Evolutionary conservation across 2,113 vertebrate genomes (phyloP).

Genomic region (Aptenodytes patagonicus): DNA sequence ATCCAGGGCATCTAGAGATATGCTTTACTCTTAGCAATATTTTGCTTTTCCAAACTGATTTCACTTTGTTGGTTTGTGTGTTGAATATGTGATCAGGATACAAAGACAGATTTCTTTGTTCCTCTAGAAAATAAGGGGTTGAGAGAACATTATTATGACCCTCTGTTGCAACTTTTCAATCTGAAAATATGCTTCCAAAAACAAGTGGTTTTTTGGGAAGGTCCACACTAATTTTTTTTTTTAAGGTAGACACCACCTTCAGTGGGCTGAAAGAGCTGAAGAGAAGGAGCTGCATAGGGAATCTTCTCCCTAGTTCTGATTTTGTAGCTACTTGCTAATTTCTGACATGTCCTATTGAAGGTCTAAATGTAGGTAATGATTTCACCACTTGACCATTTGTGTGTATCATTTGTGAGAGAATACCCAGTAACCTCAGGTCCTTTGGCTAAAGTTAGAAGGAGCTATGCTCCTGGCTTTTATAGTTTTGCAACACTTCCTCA

Average conservation of each 20-base stretch:
- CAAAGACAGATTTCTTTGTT: background rate
- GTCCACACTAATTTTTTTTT: rapidly evolving
- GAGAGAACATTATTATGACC: background rate
- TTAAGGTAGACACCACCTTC: background rate
- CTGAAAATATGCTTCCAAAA: background rate
- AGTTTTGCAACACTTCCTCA: background rate
- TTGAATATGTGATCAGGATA: background rate
- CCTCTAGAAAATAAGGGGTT: background rate
- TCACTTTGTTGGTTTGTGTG: background rate
- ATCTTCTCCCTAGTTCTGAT: background rate
- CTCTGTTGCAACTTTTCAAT: background rate
- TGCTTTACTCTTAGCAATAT: background rate
- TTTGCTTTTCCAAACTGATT: background rate
- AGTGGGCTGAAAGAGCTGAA: background rate
- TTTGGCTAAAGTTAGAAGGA: background rate
- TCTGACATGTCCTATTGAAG: background rate
- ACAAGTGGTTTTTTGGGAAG: background rate
- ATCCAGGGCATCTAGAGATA: background rate
- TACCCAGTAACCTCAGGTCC: rapidly evolving
- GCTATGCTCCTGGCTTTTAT: background rate
- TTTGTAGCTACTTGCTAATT: background rate
- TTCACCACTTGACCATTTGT: background rate
- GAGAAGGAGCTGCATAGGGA: background rate
- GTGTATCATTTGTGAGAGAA: rapidly evolving
- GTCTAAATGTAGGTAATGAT: background rate